Evolutionary conservation across 2,888 invertebrate genomes (phyloP), one percentile per base, ranked within the genome.

Genomic region (Rhyacophila evoluta): DNA sequence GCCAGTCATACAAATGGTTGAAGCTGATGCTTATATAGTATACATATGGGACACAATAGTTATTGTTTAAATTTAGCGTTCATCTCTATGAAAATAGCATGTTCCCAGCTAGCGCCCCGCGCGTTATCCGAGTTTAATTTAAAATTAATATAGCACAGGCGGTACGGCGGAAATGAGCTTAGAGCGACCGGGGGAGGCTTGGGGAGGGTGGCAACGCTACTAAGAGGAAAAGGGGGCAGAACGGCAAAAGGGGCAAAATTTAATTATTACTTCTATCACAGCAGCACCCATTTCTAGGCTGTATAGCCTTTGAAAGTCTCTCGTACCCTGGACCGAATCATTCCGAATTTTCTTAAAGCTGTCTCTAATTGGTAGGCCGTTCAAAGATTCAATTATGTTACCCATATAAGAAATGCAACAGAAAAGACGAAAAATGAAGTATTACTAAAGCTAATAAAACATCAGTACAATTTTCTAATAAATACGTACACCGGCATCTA

Each of bases 111-210:
- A 55, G 83, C 74, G 84, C 81, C 83, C 83, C 84, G 84, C 85
- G 87, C 87, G 88, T 89, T 90, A 91, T 90, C 90, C 90, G 88
- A 87, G 88, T 89, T 91, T 92, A 92, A 92, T 92, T 92, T 92
- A 92, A 92, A 92, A 92, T 92, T 92, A 92, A 92, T 92, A 91
- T 91, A 90, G 89, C 89, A 85, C 92, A 91, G 91, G 90, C 92
- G 92, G 91, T 89, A 88, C 89, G 85, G 87, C 91, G 92, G 92
- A 92, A 92, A 92, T 92, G 91, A 92, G 92, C 90, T 92, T 91
- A 91, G 91, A 91, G 90, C 87, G 78, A 69, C 33, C 41, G 12
- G 69, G 68, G 75, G 67, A 28, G 69, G 19, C 15, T 29, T 25
- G 75, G 75, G 28, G 69, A 25, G 38, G 69, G 69, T 27, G 38